Evolutionary conservation across 2,888 invertebrate species (phyloP).

Genomic region (Kuschelorhynchus macadamiae): DNA sequence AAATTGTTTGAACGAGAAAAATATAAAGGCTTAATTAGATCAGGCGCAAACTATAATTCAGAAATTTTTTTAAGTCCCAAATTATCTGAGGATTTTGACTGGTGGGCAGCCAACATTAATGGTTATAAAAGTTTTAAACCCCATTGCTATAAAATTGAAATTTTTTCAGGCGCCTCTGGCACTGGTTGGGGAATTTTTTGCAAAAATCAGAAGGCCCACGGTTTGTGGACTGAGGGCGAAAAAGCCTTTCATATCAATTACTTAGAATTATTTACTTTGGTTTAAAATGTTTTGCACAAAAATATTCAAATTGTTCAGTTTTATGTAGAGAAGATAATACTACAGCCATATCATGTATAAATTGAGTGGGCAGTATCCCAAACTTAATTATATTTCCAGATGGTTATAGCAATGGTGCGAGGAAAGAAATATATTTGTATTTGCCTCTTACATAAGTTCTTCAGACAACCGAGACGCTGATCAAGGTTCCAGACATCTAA

Average conservation of each 20-base stretch:
- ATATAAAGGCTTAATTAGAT: neutral
- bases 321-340: constrained; percentile 43
- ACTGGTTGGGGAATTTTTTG: constrained; percentile 52
- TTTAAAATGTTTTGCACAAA: constrained; percentile 49
- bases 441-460: constrained; percentile 39
- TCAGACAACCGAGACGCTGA: constrained; percentile 40
- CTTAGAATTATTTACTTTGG: constrained; percentile 52
- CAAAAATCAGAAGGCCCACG: constrained; percentile 32
- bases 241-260: constrained; percentile 50
- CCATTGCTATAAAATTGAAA: constrained; percentile 24
- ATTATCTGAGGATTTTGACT: constrained; percentile 49
- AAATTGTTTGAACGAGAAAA: constrained; percentile 17
- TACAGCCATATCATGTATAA: constrained; percentile 35
- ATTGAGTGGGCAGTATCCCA: constrained; percentile 35
- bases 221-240: constrained; percentile 48
- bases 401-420: constrained; percentile 44
- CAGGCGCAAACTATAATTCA: constrained; percentile 6
- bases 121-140: constrained; percentile 6
- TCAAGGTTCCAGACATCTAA: constrained; percentile 9
- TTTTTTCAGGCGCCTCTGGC: constrained; percentile 52
- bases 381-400: constrained; percentile 21
- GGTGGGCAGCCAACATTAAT: constrained; percentile 50
- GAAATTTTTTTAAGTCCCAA: constrained; percentile 40
- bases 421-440: constrained; percentile 28
- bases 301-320: constrained; percentile 27